Evolutionary conservation across 1,140 invertebrate species (phyloP).

Genomic region (Bombus waltoni): DNA sequence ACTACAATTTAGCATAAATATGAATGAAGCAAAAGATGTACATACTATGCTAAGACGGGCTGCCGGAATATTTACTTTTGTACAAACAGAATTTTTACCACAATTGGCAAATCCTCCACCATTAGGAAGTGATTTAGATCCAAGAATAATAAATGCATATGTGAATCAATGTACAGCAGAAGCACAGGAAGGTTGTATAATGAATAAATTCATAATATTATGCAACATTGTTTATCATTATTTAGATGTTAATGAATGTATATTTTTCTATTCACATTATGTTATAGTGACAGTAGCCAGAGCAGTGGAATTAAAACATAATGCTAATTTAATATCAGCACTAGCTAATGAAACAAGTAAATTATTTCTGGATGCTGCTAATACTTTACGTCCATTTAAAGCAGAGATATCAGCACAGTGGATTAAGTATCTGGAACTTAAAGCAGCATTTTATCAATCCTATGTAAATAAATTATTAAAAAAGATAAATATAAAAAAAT

Average conservation of each 20-base stretch:
- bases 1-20: slow-evolving; percentile 82
- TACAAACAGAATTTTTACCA: slow-evolving; percentile 81
- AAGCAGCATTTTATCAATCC: slow-evolving; percentile 86
- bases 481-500: not conserved
- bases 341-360: slow-evolving; percentile 87
- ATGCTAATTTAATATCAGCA: slow-evolving; percentile 85
- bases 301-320: slow-evolving; percentile 89
- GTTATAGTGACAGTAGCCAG: slow-evolving; percentile 87
- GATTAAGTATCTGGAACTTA: slow-evolving; percentile 88
- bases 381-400: slow-evolving; percentile 84
- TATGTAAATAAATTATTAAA: slow-evolving; percentile 83
- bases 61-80: slow-evolving; percentile 86
- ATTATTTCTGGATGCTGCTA: slow-evolving; percentile 85
- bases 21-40: slow-evolving; percentile 88
- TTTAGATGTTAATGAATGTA: not conserved
- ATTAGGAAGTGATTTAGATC: slow-evolving; percentile 86
- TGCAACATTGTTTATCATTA: not conserved
- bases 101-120: slow-evolving; percentile 81
- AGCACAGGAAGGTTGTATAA: slow-evolving; percentile 86
- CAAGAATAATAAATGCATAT: slow-evolving; percentile 86
- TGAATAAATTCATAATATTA: not conserved
- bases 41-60: slow-evolving; percentile 86
- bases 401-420: slow-evolving; percentile 85
- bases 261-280: slow-evolving; percentile 4
- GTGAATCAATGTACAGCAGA: slow-evolving; percentile 88